A percentile compares a stretch with the other conserved stretches of the same genome.
Conservation (phyloP, 1,140 invertebrate species). For the Euborellia annulipes region DNA sequence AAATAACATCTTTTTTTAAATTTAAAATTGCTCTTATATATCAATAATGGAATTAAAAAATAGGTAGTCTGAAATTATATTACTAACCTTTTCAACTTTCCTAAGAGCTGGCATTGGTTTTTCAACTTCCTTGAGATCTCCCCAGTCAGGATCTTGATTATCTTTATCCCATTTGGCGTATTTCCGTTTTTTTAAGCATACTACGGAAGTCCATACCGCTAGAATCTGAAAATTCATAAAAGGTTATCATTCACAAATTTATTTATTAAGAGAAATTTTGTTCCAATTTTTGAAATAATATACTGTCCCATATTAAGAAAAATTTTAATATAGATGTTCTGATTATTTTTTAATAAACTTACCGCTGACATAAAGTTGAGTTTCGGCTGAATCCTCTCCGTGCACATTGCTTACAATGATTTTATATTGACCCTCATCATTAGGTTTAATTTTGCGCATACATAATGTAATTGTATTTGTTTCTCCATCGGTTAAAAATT, state of each 20-base stretch:
- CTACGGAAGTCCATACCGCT: conserved; percentile 97
- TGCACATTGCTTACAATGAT: conserved; percentile 82
- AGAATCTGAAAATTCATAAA: conserved; percentile 44
- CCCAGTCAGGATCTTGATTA: conserved; percentile 79
- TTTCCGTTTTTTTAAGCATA: conserved; percentile 92
- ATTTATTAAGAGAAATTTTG: too few relatives aligned
- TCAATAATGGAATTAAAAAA: not conserved
- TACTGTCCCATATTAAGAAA: not conserved
- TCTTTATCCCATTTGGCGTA: conserved; percentile 86
- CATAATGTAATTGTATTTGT: conserved; percentile 80
- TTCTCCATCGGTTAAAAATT: conserved; percentile 77
- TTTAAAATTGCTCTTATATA: too few relatives aligned
- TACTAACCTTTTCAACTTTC: conserved; percentile 79
- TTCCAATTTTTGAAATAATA: not conserved
- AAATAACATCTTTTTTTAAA: not conserved
- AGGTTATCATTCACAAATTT: not conserved
- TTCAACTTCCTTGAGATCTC: conserved; percentile 82
- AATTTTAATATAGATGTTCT: not conserved
- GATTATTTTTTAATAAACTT: conserved; percentile 19
- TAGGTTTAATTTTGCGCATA: conserved; percentile 88
- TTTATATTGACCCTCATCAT: conserved; percentile 95
- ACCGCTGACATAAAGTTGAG: conserved; percentile 93
- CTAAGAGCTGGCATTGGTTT: conserved; percentile 69
- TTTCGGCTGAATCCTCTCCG: conserved; percentile 87
- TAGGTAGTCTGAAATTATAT: not conserved